phyloP scores from a whole-genome alignment of 2,113 vertebrate genomes.

The Tychaedon coryphoeus region DNA sequence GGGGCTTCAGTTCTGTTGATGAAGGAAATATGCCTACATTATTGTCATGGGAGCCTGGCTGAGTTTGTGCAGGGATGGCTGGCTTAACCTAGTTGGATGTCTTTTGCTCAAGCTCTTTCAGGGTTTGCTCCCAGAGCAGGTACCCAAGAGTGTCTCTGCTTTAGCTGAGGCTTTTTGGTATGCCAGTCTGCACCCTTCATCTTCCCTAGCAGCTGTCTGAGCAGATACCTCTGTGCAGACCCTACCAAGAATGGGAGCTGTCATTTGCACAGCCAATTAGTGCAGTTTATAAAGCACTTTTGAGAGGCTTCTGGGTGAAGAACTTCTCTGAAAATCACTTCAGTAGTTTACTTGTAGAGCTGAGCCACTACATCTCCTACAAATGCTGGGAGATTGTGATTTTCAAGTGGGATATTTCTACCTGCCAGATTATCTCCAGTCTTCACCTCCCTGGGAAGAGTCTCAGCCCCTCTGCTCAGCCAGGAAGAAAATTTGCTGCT shows the following conservation, averaged over 20 bases:
- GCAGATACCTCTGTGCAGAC: neutral
- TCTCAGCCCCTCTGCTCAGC: neutral
- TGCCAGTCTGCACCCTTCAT: neutral
- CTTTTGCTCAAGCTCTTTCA: neutral
- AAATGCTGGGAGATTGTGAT: neutral
- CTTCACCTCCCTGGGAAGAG: neutral
- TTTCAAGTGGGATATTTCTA: neutral
- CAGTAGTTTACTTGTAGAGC: neutral
- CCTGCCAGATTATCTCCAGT: neutral
- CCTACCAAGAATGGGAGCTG: neutral
- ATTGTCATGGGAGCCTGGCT: neutral
- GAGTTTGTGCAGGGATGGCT: neutral
- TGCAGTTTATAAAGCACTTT: constrained; percentile 37
- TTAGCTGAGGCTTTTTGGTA: neutral
- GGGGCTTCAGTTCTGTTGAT: neutral
- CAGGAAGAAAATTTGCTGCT: constrained; percentile 7
- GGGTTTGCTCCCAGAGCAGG: neutral
- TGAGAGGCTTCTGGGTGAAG: neutral
- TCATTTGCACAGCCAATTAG: neutral
- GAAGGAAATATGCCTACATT: neutral
- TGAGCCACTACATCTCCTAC: neutral
- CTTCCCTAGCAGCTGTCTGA: neutral
- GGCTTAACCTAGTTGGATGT: neutral
- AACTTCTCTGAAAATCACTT: constrained; percentile 23
- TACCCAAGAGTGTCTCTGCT: neutral